phyloP scores from a whole-genome alignment of 2,797 vertebrate genomes.

The Knipowitschia caucasica region DNA sequence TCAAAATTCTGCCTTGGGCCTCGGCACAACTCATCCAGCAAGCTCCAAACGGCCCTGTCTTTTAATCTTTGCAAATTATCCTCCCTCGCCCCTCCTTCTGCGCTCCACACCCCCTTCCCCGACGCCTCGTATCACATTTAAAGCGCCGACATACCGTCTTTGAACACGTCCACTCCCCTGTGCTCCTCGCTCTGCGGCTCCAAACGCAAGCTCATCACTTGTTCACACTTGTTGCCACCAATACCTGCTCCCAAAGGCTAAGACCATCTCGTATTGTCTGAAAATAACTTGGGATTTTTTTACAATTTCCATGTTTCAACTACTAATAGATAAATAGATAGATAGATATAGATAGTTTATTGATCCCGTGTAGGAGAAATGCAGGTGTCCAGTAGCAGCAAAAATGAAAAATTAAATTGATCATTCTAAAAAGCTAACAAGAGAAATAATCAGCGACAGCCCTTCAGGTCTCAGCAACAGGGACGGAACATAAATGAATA shows the following conservation, averaged over 20 bases:
- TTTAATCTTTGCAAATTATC: conserved; percentile 22
- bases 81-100: conserved; percentile 1
- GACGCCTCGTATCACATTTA: conserved; percentile 34
- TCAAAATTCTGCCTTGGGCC: conserved; percentile 17
- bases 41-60: conserved; percentile 23
- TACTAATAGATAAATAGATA: conserved; percentile 10
- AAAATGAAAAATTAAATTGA: no score
- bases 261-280: not conserved
- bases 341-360: no score
- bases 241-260: not conserved
- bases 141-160: conserved; percentile 27
- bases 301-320: no score
- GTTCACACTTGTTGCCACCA: conserved; percentile 31
- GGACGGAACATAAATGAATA: no score
- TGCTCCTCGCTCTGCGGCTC: conserved; percentile 18
- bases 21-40: conserved; percentile 19
- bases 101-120: conserved; percentile 1
- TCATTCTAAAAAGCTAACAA: no score
- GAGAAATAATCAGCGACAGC: no score
- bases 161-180: conserved; percentile 22
- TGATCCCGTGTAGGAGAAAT: no score
- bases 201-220: conserved; percentile 33
- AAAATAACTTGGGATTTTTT: not conserved
- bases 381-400: no score
- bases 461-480: no score